Percentiles rank a stretch among this genome's conserved stretches.
Evolutionary conservation across 2,888 invertebrate species (phyloP).

Genomic region (Muschampia plurimacula): DNA sequence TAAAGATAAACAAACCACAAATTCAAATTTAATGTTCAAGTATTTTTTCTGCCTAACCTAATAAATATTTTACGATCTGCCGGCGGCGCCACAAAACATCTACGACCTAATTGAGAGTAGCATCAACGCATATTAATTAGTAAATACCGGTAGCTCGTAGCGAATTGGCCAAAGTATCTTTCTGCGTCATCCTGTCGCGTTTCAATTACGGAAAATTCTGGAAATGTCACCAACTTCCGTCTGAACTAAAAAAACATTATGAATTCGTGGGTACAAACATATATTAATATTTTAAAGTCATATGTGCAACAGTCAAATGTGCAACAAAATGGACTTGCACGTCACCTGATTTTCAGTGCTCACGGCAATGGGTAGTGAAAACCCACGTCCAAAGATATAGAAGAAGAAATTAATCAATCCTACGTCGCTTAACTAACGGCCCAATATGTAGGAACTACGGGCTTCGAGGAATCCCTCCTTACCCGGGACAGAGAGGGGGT

Average conservation of each 20-base stretch:
- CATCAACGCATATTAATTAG: conserved; percentile 48
- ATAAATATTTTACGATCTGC: conserved; percentile 10
- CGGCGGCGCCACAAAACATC: conserved; percentile 1
- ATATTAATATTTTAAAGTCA: too few relatives aligned
- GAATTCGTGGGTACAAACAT: neutral
- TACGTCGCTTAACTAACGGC: too few relatives aligned
- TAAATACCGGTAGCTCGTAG: conserved; percentile 42
- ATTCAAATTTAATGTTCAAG: neutral
- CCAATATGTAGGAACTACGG: too few relatives aligned
- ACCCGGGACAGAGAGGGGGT: too few relatives aligned
- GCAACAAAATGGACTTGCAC: too few relatives aligned
- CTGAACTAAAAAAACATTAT: conserved; percentile 1
- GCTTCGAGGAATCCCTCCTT: too few relatives aligned
- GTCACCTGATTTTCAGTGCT: too few relatives aligned
- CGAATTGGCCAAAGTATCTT: conserved; percentile 41
- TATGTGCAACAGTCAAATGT: too few relatives aligned
- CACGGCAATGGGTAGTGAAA: too few relatives aligned
- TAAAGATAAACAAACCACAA: neutral
- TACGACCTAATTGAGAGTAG: conserved; percentile 45
- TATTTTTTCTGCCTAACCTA: neutral
- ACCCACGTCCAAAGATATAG: too few relatives aligned
- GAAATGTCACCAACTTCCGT: conserved; percentile 30
- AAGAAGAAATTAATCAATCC: too few relatives aligned
- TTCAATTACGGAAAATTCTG: conserved; percentile 42
- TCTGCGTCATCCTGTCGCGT: conserved; percentile 44